Base-by-base conservation (phyloP, 1,140 invertebrate genomes). In the Papilio machaon region DNA sequence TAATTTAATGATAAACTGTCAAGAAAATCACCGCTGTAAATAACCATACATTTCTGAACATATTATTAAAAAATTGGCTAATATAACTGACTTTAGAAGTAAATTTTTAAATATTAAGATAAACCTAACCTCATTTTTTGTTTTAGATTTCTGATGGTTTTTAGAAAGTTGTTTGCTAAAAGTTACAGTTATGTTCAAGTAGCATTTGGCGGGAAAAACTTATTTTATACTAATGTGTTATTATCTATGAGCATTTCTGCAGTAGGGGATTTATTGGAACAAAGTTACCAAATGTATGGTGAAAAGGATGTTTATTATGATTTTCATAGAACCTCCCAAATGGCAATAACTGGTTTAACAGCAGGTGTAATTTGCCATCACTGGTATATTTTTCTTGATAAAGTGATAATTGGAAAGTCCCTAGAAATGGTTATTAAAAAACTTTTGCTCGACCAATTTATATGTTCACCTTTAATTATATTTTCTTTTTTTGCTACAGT, bases 381-480 rank as follows among this genome's bases (percentile, higher is more conserved):
- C 90, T 98, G 98, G 97, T 94, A 94, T 77, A 90, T 85, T 46
- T 81, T 92, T 30, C 90, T 98, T 78, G 97, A 98, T 87, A 93
- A 92, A 84, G 91, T 92, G 82, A 88, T 98, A 13, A 96, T 96
- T 19, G 97, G 97, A 38, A 95, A 96, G 85, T 95, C 95, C 2
- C 88, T 97, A 23, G 90, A 90, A 54, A 96, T 96, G 82, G 97
- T 98, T 8, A 80, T 97, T 0, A 98, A 98, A 90, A 99, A 99
- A 95, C 96, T 99, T 60, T 38, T 98, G 11, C 89, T 98, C 19
- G 98, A 99, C 95, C 98, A 99, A 93, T 87, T 98, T 74, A 91
- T 99, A 74, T 97, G 97, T 88, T 98, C 98, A 17, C 98, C 98
- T 1, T 88, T 98, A 17, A 96, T 96, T 81, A 97, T 98, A 73